phyloP scores from a whole-genome alignment of 2,113 vertebrate genomes.

The Erythrocercus mccallii region DNA sequence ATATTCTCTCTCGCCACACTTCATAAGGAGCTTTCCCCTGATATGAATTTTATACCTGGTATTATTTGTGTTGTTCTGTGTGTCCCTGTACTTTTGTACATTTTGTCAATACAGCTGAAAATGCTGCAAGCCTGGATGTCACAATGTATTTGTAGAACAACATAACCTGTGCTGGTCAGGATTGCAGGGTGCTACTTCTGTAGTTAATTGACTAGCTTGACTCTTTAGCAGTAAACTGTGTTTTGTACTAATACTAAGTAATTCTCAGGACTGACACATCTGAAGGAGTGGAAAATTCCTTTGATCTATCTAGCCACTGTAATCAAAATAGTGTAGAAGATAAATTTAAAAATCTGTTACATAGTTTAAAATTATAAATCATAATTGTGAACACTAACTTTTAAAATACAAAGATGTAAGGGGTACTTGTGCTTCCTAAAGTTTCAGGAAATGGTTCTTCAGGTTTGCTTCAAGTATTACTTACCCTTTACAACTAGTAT shows the following conservation, averaged over 20 bases:
- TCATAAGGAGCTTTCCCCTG: neutral
- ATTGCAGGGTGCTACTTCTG: neutral
- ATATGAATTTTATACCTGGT: neutral
- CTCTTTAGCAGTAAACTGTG: neutral
- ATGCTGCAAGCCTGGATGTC: neutral
- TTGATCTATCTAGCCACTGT: neutral
- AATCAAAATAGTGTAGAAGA: neutral
- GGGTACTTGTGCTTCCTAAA: neutral
- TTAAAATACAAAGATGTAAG: neutral
- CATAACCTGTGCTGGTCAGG: neutral
- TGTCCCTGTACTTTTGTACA: neutral
- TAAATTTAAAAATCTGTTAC: neutral
- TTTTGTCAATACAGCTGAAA: neutral
- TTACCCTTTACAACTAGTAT: neutral
- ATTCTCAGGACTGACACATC: neutral
- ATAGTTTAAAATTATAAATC: neutral
- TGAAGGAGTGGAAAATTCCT: neutral
- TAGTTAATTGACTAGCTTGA: neutral
- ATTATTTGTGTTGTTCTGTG: neutral
- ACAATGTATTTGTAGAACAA: neutral
- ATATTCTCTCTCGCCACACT: neutral
- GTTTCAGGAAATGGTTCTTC: neutral
- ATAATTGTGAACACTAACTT: neutral
- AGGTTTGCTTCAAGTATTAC: slow-evolving; percentile 23
- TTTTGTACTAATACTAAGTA: neutral